phyloP scores from a whole-genome alignment of 2,888 invertebrate genomes.

The Oligia fasciuncula region DNA sequence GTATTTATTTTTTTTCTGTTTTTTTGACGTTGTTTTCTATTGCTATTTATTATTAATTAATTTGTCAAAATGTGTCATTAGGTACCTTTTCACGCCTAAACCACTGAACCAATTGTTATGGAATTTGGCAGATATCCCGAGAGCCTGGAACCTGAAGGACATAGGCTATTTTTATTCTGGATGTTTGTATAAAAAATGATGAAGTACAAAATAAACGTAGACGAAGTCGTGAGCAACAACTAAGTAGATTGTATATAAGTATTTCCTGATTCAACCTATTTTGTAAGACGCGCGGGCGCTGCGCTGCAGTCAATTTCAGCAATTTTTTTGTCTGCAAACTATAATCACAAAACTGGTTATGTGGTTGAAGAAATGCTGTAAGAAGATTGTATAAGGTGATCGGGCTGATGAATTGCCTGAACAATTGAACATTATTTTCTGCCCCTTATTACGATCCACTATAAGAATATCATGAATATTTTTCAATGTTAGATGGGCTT shows the following conservation, averaged over 20 bases:
- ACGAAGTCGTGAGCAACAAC: background rate
- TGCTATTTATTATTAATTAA: too few relatives aligned
- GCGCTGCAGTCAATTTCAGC: background rate
- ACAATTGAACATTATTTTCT: too few relatives aligned
- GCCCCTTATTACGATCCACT: too few relatives aligned
- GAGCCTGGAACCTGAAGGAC: background rate
- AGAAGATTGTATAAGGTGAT: background rate
- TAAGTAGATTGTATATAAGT: background rate
- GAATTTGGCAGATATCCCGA: background rate
- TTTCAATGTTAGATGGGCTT: background rate
- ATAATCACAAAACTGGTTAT: background rate
- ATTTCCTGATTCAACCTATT: background rate
- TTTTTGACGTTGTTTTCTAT: too few relatives aligned
- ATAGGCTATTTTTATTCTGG: background rate
- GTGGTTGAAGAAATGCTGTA: background rate
- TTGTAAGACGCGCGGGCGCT: background rate
- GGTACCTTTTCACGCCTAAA: background rate
- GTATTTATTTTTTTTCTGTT: too few relatives aligned
- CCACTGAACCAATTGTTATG: background rate
- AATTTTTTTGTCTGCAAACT: background rate
- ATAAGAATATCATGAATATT: too few relatives aligned
- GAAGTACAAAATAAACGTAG: background rate
- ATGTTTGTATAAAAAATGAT: background rate
- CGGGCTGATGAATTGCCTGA: background rate
- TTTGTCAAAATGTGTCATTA: too few relatives aligned